Percentiles rank a stretch among this genome's conserved stretches.
Conservation (phyloP, 2,888 invertebrate species). For the Physocephala rufipes region DNA sequence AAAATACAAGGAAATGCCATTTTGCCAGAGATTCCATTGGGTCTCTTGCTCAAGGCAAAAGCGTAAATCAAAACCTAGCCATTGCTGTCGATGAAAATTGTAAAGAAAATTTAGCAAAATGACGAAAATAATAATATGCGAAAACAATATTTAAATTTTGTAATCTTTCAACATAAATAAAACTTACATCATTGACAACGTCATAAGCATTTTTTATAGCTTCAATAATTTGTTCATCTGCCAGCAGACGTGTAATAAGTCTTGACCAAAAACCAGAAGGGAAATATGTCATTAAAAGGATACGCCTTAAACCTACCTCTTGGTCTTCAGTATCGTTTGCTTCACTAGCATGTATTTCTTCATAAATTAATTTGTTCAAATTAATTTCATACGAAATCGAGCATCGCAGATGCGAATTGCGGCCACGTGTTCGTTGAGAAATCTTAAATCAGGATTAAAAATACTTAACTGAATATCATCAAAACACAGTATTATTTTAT, state of each 20-base stretch:
- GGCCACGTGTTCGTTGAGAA: conserved; percentile 58
- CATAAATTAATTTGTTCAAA: conserved; percentile 58
- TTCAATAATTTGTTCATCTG: conserved; percentile 85
- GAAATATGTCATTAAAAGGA: conserved; percentile 95
- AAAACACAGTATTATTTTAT: neutral
- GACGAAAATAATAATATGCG: neutral
- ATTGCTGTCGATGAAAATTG: conserved; percentile 50
- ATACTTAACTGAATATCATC: neutral
- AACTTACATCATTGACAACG: conserved; percentile 72
- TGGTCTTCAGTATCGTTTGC: conserved; percentile 36
- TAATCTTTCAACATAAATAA: neutral
- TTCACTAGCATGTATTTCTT: conserved; percentile 40
- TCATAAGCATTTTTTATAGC: conserved; percentile 79
- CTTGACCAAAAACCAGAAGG: conserved; percentile 99
- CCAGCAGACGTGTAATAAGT: conserved; percentile 88
- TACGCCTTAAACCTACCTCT: conserved; percentile 66
- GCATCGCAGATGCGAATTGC: conserved; percentile 56
- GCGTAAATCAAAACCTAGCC: conserved; percentile 59
- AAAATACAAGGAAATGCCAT: conserved; percentile 86
- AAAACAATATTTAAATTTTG: neutral
- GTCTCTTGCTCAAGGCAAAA: conserved; percentile 65
- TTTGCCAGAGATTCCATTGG: conserved; percentile 95
- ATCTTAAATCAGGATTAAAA: conserved; percentile 44
- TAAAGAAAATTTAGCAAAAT: too few relatives aligned
- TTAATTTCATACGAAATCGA: conserved; percentile 62